Conservation (phyloP, 2,797 vertebrate species). For the Nyctalus aviator region DNA sequence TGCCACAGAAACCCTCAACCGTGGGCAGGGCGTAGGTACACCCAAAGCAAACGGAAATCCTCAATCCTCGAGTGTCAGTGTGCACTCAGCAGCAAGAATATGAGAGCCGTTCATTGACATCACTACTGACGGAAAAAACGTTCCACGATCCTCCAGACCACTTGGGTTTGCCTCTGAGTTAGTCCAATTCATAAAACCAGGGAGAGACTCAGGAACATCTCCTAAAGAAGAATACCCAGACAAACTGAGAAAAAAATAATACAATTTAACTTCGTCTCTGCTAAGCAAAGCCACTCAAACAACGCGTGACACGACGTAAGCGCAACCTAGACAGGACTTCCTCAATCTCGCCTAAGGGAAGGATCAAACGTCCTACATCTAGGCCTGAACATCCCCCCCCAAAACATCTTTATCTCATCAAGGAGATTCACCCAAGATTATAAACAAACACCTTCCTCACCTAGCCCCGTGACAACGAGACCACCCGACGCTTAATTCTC, state of each 20-base stretch:
- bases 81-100: neutral
- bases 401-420: conserved; percentile 1
- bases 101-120: neutral
- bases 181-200: neutral
- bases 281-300: neutral
- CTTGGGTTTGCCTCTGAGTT: neutral
- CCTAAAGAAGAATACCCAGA: neutral
- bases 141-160: neutral
- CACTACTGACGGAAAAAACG: neutral
- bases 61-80: neutral
- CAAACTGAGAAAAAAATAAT: neutral
- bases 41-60: neutral
- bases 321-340: conserved; percentile 17
- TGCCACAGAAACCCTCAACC: neutral
- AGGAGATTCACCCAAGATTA: neutral
- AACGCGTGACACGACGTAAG: neutral
- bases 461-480: neutral
- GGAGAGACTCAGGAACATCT: neutral
- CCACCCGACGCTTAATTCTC: neutral
- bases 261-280: neutral
- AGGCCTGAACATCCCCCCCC: conserved; percentile 46
- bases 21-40: neutral
- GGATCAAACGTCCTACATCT: neutral
- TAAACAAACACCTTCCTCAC: conserved; percentile 29
- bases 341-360: conserved; percentile 27